These are phyloP conservation scores for Brachionus paranguensis DNA, from an alignment of 1,140 invertebrate species.

Conservation along the genomic window DNA sequence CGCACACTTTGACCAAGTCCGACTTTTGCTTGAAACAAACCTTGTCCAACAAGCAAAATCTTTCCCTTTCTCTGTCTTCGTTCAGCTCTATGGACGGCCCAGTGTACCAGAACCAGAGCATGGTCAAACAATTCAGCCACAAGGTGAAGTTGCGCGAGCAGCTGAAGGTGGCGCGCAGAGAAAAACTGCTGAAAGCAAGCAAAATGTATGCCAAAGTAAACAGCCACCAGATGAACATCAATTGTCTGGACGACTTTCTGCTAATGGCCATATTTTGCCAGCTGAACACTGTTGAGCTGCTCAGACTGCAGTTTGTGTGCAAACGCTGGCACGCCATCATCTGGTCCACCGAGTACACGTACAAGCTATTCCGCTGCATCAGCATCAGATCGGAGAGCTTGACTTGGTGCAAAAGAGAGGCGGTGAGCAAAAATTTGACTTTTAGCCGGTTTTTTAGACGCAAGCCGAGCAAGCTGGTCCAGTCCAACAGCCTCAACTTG, in stretches of 20 bases:
- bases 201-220: background rate
- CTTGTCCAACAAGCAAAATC: background rate
- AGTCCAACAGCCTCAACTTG: background rate
- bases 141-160: background rate
- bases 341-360: conserved; percentile 9
- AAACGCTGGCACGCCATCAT: background rate
- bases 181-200: background rate
- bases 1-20: background rate
- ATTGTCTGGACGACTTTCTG: conserved; percentile 6
- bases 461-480: background rate
- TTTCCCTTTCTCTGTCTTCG: background rate
- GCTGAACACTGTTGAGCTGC: background rate
- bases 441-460: conserved; percentile 10
- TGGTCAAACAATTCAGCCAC: background rate
- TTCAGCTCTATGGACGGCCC: background rate
- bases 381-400: background rate
- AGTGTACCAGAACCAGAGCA: background rate
- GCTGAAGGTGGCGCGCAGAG: background rate
- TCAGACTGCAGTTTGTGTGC: conserved; percentile 4
- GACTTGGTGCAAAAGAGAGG: background rate
- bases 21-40: background rate
- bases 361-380: background rate
- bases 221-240: background rate
- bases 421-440: background rate
- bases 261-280: background rate